Evolutionary conservation across 2,113 vertebrate genomes (phyloP).

Genomic region (Hoplias malabaricus): DNA sequence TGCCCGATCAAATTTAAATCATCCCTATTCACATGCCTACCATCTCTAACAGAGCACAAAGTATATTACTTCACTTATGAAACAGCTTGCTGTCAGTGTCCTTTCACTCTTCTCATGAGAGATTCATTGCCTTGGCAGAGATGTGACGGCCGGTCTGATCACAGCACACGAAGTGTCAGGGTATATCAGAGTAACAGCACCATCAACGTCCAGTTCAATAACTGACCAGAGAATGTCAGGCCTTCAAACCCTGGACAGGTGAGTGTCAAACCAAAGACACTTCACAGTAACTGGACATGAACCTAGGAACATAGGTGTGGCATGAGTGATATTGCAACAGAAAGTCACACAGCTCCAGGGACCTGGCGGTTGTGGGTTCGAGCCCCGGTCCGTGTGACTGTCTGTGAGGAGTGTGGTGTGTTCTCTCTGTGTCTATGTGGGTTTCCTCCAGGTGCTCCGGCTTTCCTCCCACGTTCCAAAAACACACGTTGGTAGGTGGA

Average conservation of each 20-base stretch:
- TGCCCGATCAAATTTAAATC: too few relatives aligned
- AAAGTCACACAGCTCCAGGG: too few relatives aligned
- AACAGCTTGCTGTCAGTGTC: neutral
- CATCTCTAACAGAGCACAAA: neutral
- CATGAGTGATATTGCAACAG: too few relatives aligned
- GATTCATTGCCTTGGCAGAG: neutral
- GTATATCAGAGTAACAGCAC: neutral
- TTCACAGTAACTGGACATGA: neutral
- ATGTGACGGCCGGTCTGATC: neutral
- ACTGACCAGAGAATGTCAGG: neutral
- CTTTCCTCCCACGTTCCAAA: too few relatives aligned
- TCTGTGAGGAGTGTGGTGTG: too few relatives aligned
- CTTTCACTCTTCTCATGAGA: neutral
- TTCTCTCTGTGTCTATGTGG: too few relatives aligned
- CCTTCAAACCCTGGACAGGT: neutral
- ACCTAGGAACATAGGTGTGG: neutral
- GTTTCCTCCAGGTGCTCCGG: too few relatives aligned
- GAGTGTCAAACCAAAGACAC: neutral
- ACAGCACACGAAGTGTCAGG: neutral
- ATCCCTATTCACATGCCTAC: too few relatives aligned
- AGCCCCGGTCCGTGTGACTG: too few relatives aligned
- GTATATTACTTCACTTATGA: neutral
- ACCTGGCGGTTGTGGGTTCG: too few relatives aligned
- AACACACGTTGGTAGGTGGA: too few relatives aligned
- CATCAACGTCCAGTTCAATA: neutral